Percentiles rank a stretch among this genome's conserved stretches.
Evolutionary conservation across 2,888 invertebrate species (phyloP).

Genomic region (Allygus modestus): DNA sequence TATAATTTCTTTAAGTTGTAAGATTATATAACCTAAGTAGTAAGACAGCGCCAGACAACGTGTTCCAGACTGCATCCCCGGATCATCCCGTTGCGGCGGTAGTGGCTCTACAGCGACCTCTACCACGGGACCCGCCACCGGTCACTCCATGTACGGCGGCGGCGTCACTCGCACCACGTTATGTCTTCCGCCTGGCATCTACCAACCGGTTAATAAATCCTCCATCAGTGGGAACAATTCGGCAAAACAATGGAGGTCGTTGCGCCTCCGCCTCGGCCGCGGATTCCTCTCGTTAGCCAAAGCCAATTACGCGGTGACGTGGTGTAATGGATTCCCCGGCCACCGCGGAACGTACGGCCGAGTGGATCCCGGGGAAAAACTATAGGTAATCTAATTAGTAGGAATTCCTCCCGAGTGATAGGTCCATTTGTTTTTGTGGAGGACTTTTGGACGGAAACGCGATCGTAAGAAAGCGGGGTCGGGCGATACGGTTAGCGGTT

Average conservation of each 20-base stretch:
- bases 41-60: too few relatives aligned
- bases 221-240: conserved; percentile 53
- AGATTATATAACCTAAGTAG: too few relatives aligned
- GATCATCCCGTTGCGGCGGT: conserved; percentile 1
- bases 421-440: neutral
- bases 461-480: neutral
- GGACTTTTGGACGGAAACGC: neutral
- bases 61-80: too few relatives aligned
- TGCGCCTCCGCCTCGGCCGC: conserved; percentile 32
- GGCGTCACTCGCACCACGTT: neutral
- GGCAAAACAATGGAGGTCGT: conserved; percentile 54
- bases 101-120: neutral
- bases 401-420: too few relatives aligned
- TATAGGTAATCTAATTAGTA: neutral
- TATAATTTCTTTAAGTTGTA: too few relatives aligned
- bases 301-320: conserved; percentile 26
- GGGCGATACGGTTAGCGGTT: neutral
- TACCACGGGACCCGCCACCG: neutral
- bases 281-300: conserved; percentile 45
- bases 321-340: conserved; percentile 36
- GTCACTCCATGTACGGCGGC: conserved; percentile 29
- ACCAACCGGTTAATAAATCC: conserved; percentile 45
- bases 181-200: conserved; percentile 38
- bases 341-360: neutral
- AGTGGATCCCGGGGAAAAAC: conserved; percentile 5